Evolutionary conservation across 2,888 invertebrate genomes (phyloP).

Genomic region (Ecliptopera silaceata): DNA sequence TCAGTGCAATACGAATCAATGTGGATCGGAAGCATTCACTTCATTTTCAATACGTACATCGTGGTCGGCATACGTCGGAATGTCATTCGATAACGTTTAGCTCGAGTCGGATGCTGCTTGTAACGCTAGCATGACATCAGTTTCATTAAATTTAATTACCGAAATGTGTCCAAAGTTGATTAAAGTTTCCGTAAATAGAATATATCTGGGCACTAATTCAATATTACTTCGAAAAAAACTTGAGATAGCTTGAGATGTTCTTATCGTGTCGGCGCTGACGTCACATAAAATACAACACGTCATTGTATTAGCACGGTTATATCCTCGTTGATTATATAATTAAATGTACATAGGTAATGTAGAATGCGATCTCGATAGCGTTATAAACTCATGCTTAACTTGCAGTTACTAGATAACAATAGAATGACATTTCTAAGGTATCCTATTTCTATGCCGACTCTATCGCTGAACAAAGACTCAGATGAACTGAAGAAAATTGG

Average conservation of each 20-base stretch:
- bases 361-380: neutral
- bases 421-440: conserved; percentile 5
- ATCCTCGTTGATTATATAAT: too few species aligned
- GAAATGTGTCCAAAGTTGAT: too few species aligned
- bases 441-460: neutral
- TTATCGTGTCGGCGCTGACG: too few species aligned
- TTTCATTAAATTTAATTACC: neutral
- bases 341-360: too few species aligned
- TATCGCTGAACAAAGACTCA: conserved; percentile 4
- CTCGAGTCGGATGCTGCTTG: conserved; percentile 1
- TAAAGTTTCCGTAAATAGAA: too few species aligned
- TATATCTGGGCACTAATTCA: too few species aligned
- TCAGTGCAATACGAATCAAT: conserved; percentile 47
- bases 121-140: neutral
- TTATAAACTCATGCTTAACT: neutral
- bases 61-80: conserved; percentile 33
- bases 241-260: too few species aligned
- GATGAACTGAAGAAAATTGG: neutral
- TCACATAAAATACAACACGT: too few species aligned
- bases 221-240: too few species aligned
- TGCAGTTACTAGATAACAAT: conserved; percentile 4
- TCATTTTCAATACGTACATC: conserved; percentile 40
- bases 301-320: too few species aligned
- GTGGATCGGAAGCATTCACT: conserved; percentile 40
- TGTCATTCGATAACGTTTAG: conserved; percentile 23